phyloP scores from a whole-genome alignment of 2,797 vertebrate genomes.

The Acridotheres tristis region DNA sequence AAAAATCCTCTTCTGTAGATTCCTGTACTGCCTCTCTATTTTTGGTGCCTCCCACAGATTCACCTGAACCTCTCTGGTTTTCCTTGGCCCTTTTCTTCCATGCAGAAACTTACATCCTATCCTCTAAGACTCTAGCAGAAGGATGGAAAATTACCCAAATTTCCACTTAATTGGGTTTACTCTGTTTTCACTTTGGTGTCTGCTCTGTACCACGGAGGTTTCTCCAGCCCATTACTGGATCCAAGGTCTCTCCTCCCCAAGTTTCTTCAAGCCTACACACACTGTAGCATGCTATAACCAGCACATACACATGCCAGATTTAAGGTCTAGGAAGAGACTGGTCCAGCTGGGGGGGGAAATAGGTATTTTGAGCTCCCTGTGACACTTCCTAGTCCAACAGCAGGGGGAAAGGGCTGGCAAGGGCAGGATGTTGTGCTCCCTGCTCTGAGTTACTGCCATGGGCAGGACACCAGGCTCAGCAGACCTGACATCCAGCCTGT shows the following conservation, averaged over 20 bases:
- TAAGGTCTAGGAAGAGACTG: neutral
- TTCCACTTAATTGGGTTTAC: neutral
- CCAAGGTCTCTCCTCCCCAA: neutral
- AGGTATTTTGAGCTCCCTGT: neutral
- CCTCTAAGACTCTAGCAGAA: neutral
- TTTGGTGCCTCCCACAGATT: neutral
- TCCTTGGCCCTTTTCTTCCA: neutral
- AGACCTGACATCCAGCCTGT: neutral
- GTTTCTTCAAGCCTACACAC: neutral
- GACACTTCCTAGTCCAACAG: neutral
- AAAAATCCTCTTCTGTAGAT: neutral
- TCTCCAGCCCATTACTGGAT: neutral
- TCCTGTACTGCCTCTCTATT: neutral
- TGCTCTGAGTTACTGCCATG: neutral
- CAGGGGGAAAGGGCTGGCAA: fast-evolving
- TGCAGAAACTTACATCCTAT: neutral
- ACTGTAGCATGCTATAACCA: neutral
- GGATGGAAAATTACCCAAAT: neutral
- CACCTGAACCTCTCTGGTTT: neutral
- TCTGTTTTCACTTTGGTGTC: neutral
- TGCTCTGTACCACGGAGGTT: neutral
- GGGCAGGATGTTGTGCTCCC: neutral
- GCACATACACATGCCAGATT: neutral
- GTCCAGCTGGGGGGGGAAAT: neutral
- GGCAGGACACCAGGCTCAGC: neutral